These are phyloP conservation scores for Sus cebifrons DNA, from an alignment of 2,797 vertebrate species.

Conservation along the genomic window DNA sequence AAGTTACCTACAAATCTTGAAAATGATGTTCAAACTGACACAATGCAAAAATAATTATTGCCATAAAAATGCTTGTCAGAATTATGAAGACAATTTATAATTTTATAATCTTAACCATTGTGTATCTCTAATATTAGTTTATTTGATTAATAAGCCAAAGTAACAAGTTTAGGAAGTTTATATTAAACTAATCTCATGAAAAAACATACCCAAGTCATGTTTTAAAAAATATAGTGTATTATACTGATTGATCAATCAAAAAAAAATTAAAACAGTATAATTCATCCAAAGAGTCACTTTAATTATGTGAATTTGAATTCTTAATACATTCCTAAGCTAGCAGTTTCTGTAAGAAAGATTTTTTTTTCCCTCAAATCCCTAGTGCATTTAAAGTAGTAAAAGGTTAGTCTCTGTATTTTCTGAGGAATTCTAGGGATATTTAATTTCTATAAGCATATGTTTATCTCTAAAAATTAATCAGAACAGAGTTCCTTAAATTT, in stretches of 20 bases:
- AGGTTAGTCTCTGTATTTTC: background rate
- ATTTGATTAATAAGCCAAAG: background rate
- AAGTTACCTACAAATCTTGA: background rate
- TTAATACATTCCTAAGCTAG: conserved; percentile 36
- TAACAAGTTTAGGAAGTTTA: conserved; percentile 30
- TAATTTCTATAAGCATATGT: background rate
- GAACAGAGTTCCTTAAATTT: background rate
- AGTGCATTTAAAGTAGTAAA: conserved; percentile 40
- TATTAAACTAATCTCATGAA: conserved; percentile 48
- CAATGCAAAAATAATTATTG: conserved; percentile 19
- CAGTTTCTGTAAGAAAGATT: background rate
- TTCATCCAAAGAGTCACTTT: conserved; percentile 23
- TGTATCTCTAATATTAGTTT: conserved; percentile 10
- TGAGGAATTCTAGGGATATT: conserved; percentile 6
- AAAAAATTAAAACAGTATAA: background rate
- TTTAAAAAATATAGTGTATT: background rate
- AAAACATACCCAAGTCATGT: conserved; percentile 4
- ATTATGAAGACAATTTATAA: background rate
- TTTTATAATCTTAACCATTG: conserved; percentile 47
- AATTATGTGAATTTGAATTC: background rate
- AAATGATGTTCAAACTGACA: conserved; percentile 25
- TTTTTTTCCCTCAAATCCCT: background rate
- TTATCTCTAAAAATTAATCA: conserved; percentile 57
- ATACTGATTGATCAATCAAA: background rate
- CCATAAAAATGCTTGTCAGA: conserved; percentile 8